Conservation (phyloP, 2,113 vertebrate species). For the Nanger granti region DNA sequence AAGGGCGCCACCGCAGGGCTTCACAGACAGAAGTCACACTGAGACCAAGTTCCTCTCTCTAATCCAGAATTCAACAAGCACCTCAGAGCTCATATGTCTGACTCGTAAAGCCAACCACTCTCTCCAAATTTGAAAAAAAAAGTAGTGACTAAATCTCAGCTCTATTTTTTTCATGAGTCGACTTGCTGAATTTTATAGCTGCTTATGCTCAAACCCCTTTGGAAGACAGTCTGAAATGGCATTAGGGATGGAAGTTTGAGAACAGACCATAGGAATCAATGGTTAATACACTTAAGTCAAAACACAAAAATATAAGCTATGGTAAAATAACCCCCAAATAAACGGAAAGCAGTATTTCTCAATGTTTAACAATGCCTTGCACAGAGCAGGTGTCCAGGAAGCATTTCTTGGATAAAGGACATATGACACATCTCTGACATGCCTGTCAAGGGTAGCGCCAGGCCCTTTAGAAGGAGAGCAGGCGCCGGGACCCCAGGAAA, state of each 20-base stretch:
- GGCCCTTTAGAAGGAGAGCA: neutral
- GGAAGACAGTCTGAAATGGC: neutral
- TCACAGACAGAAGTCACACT: slow-evolving; percentile 1
- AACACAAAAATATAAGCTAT: neutral
- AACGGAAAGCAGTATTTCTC: neutral
- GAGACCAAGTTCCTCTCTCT: neutral
- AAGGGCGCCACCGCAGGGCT: neutral
- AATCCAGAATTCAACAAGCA: neutral
- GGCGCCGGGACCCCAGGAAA: neutral
- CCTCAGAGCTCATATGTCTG: neutral
- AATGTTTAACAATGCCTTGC: accelerated
- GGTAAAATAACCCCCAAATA: neutral
- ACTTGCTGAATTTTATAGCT: neutral
- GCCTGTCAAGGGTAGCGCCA: neutral
- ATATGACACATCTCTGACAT: neutral
- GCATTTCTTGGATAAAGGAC: neutral
- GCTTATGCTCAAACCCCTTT: neutral
- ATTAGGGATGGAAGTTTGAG: neutral
- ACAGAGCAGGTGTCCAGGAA: neutral
- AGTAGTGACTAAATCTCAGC: neutral
- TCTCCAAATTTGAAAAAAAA: neutral
- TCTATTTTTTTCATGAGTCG: neutral
- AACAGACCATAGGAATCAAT: neutral
- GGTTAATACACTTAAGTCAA: neutral
- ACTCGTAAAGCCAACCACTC: neutral